phyloP scores from a whole-genome alignment of 2,888 invertebrate genomes.

The Lottia gigantea region DNA sequence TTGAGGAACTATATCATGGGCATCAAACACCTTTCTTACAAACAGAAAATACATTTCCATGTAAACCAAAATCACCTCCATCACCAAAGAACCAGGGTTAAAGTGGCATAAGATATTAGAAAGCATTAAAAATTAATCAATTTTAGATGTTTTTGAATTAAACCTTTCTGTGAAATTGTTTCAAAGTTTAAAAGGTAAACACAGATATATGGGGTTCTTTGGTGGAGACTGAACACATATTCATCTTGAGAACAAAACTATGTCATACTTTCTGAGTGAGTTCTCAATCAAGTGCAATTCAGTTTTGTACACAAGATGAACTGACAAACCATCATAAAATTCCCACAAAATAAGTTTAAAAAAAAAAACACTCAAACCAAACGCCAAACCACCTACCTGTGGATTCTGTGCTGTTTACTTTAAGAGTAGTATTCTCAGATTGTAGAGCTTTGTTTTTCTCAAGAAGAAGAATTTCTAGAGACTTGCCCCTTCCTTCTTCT shows the following conservation, averaged over 20 bases:
- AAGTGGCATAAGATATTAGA: too few relatives aligned
- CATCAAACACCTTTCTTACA: constrained; percentile 34
- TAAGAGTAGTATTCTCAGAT: constrained; percentile 72
- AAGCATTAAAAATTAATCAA: too few relatives aligned
- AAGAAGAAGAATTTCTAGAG: constrained; percentile 80
- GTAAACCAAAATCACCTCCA: neutral
- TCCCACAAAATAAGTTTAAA: constrained; percentile 1
- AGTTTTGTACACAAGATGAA: constrained; percentile 1
- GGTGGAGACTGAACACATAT: too few relatives aligned
- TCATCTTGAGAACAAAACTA: too few relatives aligned
- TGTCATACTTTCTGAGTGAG: too few relatives aligned
- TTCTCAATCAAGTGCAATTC: neutral
- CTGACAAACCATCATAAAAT: neutral
- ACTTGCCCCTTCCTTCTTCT: constrained; percentile 69
- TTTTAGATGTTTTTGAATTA: too few relatives aligned
- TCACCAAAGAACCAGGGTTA: neutral
- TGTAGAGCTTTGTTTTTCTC: constrained; percentile 81
- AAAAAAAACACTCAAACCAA: constrained; percentile 7
- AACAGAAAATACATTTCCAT: neutral
- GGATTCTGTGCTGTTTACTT: constrained; percentile 67
- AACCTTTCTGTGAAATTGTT: too few relatives aligned
- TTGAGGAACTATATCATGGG: constrained; percentile 18
- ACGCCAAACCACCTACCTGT: constrained; percentile 61
- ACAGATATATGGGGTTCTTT: too few relatives aligned
- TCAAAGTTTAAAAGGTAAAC: too few relatives aligned